Percentiles rank a stretch among this genome's conserved stretches.
Evolutionary conservation across 2,797 vertebrate genomes (phyloP).

Genomic region (Rhynchonycteris naso): DNA sequence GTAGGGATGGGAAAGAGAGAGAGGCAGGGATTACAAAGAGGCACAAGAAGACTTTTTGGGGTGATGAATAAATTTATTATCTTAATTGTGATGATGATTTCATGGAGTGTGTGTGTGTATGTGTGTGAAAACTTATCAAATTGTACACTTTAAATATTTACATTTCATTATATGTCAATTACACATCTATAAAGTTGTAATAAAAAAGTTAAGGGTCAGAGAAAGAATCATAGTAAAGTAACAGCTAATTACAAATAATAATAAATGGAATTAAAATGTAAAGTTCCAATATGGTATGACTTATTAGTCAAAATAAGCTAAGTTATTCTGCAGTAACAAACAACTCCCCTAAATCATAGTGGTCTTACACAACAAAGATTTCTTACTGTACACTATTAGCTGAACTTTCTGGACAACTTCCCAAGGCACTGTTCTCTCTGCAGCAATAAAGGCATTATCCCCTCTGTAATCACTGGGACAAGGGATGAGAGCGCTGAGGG

Average conservation of each 20-base stretch:
- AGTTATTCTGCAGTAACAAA: not conserved
- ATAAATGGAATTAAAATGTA: not conserved
- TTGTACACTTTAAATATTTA: not conserved
- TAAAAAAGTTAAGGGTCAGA: not conserved
- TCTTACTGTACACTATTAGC: not conserved
- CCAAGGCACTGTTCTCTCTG: not conserved
- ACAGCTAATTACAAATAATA: conserved; percentile 17
- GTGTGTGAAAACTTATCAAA: not conserved
- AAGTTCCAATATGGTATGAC: not conserved
- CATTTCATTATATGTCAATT: not conserved
- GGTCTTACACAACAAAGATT: not conserved
- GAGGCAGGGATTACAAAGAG: not conserved
- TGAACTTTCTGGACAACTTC: not conserved
- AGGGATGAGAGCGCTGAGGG: not conserved
- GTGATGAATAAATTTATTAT: not conserved
- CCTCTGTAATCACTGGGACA: not conserved
- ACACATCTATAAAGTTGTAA: not conserved
- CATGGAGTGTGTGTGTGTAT: no score
- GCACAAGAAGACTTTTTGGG: not conserved
- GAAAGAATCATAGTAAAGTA: not conserved
- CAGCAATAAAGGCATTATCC: not conserved
- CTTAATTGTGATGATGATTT: conserved; percentile 26
- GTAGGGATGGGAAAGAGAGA: not conserved
- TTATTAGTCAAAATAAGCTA: not conserved
- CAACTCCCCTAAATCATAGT: not conserved